Base-by-base conservation (phyloP, 1,140 invertebrate genomes). In the Acromyrmex charruanus region DNA sequence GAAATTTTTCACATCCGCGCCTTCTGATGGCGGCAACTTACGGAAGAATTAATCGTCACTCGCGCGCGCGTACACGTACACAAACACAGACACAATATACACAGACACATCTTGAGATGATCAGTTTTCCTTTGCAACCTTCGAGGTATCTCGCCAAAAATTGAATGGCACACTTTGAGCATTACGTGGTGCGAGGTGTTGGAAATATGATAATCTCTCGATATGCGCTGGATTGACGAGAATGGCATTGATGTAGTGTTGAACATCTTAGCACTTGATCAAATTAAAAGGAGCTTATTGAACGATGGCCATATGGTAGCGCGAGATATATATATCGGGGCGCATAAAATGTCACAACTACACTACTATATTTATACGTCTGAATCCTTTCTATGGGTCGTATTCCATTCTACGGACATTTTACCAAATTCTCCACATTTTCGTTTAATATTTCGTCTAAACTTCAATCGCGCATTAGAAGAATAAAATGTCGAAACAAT, bases 1-100 rank as follows among this genome's bases (percentile, higher is more conserved):
- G 91, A 94, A 88, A 94, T 95, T 94, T 95, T 94, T 95, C 94
- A 93, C 90, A 93, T 92, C 91, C 71, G 49, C 91, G 75, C 93
- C 85, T 91, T 79, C 87, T 66, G 69, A 88, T 65, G 61, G 85
- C 65, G 58, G 72, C 77, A 44, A 58, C 69, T 77, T 80, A 82
- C 63, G 85, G 88, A 88, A 92, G 89, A 88, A 93, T 91, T 92
- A 72, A 91, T 92, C 88, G 88, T 89, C 87, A 80, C 79, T 68
- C 51, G 87, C 66, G 79, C 65, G 53, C 49, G 59, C 75, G 3
- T 28, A 21, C 65, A 21, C 66, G 58, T 58, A 77, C 80, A 79
- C 61, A 49, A 12, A 31, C 0, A 16, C 25, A 25, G 25, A 25
- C 25, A 25, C 25, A 25, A 25, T 5, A 9, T 9, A 71, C 63